These are phyloP conservation scores for Tragopan temminckii DNA, from an alignment of 2,797 vertebrate species.

Conservation along the genomic window DNA sequence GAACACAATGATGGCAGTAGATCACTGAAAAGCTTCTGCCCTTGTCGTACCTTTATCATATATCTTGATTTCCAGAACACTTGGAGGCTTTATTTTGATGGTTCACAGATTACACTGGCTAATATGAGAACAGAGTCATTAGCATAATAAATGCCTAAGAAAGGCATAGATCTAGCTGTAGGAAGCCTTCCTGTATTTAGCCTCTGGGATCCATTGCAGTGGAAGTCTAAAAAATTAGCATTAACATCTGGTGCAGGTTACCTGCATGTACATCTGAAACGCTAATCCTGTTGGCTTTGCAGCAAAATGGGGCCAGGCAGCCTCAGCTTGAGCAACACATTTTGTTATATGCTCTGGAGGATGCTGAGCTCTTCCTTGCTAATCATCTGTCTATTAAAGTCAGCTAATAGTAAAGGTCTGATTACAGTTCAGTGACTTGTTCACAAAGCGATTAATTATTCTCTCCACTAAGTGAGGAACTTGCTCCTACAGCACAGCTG, in stretches of 20 bases:
- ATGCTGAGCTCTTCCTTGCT: not conserved
- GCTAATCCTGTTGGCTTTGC: not conserved
- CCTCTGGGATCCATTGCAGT: not conserved
- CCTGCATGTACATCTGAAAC: accelerated
- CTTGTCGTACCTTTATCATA: not conserved
- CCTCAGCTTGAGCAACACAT: not conserved
- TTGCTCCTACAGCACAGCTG: not conserved
- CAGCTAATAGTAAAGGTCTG: not conserved
- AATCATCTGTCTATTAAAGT: not conserved
- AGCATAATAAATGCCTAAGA: slow-evolving; percentile 28
- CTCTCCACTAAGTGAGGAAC: not conserved
- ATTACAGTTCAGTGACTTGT: not conserved
- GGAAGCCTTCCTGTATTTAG: slow-evolving; percentile 11
- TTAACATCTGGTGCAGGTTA: not conserved
- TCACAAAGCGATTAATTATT: not conserved
- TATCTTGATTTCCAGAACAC: slow-evolving; percentile 20
- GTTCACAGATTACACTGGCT: slow-evolving; percentile 2
- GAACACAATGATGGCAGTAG: not conserved
- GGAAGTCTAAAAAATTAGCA: not conserved
- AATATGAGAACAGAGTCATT: slow-evolving; percentile 19
- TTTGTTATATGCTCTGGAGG: not conserved
- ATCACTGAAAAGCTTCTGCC: not conserved
- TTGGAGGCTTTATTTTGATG: slow-evolving; percentile 20
- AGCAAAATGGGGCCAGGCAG: not conserved
- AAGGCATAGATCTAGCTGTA: not conserved